These are phyloP conservation scores for Pelecanoides urinatrix DNA, from an alignment of 2,113 vertebrate genomes.

Conservation along the genomic window DNA sequence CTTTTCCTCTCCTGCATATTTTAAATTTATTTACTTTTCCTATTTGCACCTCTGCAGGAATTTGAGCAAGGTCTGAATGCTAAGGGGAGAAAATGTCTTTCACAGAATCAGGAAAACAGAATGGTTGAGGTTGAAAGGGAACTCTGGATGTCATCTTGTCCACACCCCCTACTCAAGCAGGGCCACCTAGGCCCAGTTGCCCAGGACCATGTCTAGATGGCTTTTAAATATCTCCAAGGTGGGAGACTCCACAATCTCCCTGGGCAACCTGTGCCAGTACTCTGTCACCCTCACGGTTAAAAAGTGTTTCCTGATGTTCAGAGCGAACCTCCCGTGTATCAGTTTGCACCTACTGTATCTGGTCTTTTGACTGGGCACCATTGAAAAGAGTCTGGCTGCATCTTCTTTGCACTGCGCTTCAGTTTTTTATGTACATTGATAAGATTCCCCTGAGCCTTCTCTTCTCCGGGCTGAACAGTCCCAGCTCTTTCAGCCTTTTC, in stretches of 20 bases:
- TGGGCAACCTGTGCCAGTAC: background rate
- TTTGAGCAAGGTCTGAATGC: background rate
- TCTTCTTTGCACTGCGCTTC: background rate
- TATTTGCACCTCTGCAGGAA: background rate
- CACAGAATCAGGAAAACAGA: background rate
- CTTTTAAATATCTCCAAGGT: background rate
- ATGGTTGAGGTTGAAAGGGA: background rate
- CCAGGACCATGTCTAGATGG: background rate
- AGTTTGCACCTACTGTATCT: background rate
- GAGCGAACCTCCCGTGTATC: background rate
- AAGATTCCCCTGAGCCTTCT: background rate
- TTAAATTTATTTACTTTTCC: background rate
- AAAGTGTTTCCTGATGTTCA: background rate
- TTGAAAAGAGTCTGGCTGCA: background rate
- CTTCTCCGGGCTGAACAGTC: background rate
- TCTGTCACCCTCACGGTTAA: background rate
- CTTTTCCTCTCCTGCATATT: background rate
- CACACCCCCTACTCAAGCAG: background rate
- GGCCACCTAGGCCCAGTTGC: background rate
- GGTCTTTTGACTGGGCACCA: background rate
- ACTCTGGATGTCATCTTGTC: background rate
- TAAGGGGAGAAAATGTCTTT: background rate
- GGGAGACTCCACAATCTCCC: background rate
- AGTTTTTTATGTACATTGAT: background rate
- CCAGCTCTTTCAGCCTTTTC: background rate